Evolutionary conservation across 2,888 invertebrate species (phyloP), one percentile per base, ranked within the genome.

Genomic region (Lamellibrachia columna): DNA sequence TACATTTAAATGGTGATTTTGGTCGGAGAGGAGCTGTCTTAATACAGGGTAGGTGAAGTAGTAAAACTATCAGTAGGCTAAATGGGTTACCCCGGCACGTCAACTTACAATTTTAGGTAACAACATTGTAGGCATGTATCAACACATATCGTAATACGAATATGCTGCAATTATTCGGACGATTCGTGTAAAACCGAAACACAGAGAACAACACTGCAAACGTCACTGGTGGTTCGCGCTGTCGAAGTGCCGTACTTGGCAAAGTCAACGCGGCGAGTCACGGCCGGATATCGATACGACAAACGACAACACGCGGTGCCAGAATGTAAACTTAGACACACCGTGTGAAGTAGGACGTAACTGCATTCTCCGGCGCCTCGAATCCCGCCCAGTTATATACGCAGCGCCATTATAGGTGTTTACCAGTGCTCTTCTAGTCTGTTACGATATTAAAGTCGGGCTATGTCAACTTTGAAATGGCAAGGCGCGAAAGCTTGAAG

Each of bases 361-460:
- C 75, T 75, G 75, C 75, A 75, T 75, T 40, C 75, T 15, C 75
- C 75, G 75, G 75, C 75, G 75, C 75, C 75, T 75, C 75, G 75
- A 75, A 75, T 22, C n/a, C 75, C 22, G 75, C 22, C 6, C 75
- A 75, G 22, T 15, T 22, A 11, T 15, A 22, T 60, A 15, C 60
- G 2, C 0, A 60, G 60, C 11, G 60, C 75, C n/a, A 3, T 11
- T 22, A 75, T 4, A 3, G 75, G 75, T 75, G 75, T 75, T 75
- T 75, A n/a, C n/a, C 75, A 22, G 75, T 22, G 2, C 22, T 75
- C 75, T 75, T 15, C 75, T 11, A 75, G 15, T 75, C 75, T n/a
- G 75, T 75, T 75, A 75, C 22, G 75, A 15, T 75, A 15, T 75
- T 22, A 75, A 75, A 15, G 75, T 75, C 6, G 75, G 75, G 15